These are phyloP conservation scores for Macroglossus sobrinus DNA, from an alignment of 2,113 vertebrate species.

Conservation along the genomic window DNA sequence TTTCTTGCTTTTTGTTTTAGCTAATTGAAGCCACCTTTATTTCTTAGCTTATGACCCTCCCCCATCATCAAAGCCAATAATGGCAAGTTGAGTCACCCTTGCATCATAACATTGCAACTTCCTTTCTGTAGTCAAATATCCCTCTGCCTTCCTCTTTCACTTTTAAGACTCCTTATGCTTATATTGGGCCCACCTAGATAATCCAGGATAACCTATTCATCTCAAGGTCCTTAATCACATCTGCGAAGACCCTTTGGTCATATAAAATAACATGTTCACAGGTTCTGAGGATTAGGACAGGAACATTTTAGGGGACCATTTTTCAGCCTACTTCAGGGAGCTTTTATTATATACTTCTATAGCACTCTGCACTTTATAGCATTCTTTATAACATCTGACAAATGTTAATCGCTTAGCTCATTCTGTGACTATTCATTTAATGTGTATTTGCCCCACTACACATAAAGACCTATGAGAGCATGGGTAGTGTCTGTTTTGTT, in stretches of 20 bases:
- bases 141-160: neutral
- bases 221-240: neutral
- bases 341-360: neutral
- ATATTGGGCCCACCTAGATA: neutral
- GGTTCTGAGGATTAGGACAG: neutral
- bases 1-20: neutral
- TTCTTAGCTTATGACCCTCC: neutral
- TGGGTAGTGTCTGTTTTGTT: neutral
- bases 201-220: neutral
- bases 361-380: neutral
- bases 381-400: neutral
- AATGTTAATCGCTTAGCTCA: neutral
- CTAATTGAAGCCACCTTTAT: neutral
- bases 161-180: neutral
- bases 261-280: neutral
- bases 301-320: neutral
- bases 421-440: neutral
- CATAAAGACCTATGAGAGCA: neutral
- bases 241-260: neutral
- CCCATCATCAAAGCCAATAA: neutral
- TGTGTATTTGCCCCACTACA: neutral
- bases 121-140: neutral
- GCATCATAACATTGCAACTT: accelerated
- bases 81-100: neutral
- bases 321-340: neutral